A percentile compares a stretch with the other conserved stretches of the same genome.
These are phyloP conservation scores for Drosophila sproati DNA, from an alignment of 1,140 invertebrate species.

Conservation along the genomic window DNA sequence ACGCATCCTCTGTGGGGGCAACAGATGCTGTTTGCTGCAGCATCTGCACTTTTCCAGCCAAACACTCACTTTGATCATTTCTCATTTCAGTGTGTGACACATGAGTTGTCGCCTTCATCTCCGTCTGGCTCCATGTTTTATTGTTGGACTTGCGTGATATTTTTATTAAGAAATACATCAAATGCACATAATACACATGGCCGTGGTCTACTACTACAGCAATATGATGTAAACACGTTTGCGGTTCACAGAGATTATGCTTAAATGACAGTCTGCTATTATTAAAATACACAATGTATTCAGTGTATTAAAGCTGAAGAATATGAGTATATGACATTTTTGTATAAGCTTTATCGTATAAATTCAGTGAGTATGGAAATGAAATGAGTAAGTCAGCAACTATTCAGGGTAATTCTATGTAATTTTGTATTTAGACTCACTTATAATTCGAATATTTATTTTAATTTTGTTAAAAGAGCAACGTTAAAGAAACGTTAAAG, in stretches of 20 bases:
- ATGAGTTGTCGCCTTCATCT: conserved; percentile 55
- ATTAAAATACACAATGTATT: conserved; percentile 20
- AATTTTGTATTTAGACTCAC: too few species aligned
- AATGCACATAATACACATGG: conserved; percentile 59
- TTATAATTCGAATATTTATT: too few species aligned
- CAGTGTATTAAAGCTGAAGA: too few species aligned
- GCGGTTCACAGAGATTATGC: conserved; percentile 18
- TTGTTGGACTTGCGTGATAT: conserved; percentile 68
- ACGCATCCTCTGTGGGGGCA: conserved; percentile 14
- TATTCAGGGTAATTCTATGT: too few species aligned
- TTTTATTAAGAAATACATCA: conserved; percentile 81
- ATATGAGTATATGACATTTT: too few species aligned
- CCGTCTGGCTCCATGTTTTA: conserved; percentile 44
- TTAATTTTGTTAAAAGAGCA: too few species aligned
- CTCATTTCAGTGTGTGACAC: conserved; percentile 73
- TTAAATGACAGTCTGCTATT: conserved; percentile 35
- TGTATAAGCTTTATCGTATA: too few species aligned
- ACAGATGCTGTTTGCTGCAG: conserved; percentile 59
- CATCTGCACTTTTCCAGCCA: conserved; percentile 62
- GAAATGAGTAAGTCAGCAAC: not conserved
- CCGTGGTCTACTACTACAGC: conserved; percentile 1
- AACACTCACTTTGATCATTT: conserved; percentile 82
- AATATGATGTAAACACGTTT: conserved; percentile 22
- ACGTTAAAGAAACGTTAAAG: too few species aligned
- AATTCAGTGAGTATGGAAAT: not conserved